Percentiles rank a stretch among this genome's conserved stretches.
Conservation (phyloP, 2,888 invertebrate species). For the Meghimatium bilineatum region DNA sequence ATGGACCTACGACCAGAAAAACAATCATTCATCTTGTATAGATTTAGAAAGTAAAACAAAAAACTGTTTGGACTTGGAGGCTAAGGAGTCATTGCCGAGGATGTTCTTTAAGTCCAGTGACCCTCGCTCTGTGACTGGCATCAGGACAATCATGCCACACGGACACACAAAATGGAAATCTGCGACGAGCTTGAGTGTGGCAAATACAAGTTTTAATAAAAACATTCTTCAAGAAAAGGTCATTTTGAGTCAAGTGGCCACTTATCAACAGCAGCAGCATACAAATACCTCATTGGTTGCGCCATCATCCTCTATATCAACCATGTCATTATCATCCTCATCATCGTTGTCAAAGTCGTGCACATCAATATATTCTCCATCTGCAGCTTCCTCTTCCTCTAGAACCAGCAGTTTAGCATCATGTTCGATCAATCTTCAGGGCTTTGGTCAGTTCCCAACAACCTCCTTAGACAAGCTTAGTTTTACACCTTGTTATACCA, state of each 20-base stretch:
- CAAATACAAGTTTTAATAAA: not conserved
- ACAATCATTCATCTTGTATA: not conserved
- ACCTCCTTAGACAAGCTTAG: slow-evolving; percentile 75
- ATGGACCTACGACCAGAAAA: not conserved
- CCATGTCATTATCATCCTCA: slow-evolving; percentile 34
- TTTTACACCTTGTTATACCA: slow-evolving; percentile 75
- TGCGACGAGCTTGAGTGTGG: slow-evolving; percentile 1
- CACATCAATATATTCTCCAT: slow-evolving; percentile 26
- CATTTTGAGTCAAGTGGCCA: not conserved
- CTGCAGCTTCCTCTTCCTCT: not conserved
- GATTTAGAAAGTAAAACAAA: not conserved
- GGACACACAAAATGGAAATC: slow-evolving; percentile 30
- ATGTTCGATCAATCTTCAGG: slow-evolving; percentile 25
- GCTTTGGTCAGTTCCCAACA: slow-evolving; percentile 66
- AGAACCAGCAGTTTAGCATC: slow-evolving; percentile 30
- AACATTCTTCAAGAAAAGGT: not conserved
- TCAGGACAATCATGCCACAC: not conserved
- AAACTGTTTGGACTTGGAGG: not conserved
- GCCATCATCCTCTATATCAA: slow-evolving; percentile 21
- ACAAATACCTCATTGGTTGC: slow-evolving; percentile 25
- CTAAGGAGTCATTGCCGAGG: not conserved
- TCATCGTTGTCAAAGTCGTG: slow-evolving; percentile 34
- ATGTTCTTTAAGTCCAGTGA: slow-evolving; percentile 12
- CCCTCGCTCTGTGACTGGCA: not conserved
- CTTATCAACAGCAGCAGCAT: slow-evolving; percentile 17